These are phyloP conservation scores for Limonius californicus DNA, from an alignment of 1,140 invertebrate species.

Conservation along the genomic window DNA sequence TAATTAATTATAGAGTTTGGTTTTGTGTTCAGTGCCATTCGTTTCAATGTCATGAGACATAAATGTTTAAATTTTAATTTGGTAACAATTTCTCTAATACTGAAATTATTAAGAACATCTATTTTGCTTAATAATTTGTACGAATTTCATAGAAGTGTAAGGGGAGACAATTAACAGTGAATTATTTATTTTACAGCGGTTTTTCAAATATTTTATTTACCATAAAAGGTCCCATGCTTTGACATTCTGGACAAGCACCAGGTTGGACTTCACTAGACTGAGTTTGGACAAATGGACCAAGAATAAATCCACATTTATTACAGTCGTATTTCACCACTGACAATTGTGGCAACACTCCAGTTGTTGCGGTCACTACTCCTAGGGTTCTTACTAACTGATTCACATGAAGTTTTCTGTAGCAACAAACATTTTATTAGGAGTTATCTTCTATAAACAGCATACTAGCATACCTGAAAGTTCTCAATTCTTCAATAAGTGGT, in stretches of 20 bases:
- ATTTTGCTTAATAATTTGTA: too few relatives aligned
- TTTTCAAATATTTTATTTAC: constrained; percentile 53
- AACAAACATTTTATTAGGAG: constrained; percentile 31
- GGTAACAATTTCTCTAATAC: too few relatives aligned
- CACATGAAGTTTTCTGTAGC: constrained; percentile 84
- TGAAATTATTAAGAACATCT: too few relatives aligned
- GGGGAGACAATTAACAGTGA: not conserved
- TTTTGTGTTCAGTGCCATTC: too few relatives aligned
- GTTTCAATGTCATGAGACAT: too few relatives aligned
- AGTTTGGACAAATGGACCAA: constrained; percentile 94
- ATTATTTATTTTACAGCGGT: too few relatives aligned
- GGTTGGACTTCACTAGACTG: constrained; percentile 94
- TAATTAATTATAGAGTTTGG: too few relatives aligned
- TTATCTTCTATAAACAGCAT: not conserved
- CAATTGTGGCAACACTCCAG: constrained; percentile 93
- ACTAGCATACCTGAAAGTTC: constrained; percentile 87
- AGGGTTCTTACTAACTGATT: constrained; percentile 92
- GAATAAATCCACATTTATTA: constrained; percentile 88
- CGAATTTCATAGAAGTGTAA: too few relatives aligned
- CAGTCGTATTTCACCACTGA: constrained; percentile 97
- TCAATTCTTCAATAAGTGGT: constrained; percentile 92
- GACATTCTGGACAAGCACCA: constrained; percentile 96
- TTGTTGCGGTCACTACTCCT: constrained; percentile 94
- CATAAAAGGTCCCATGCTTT: constrained; percentile 93
- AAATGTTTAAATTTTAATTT: too few relatives aligned